Evolutionary conservation across 2,113 vertebrate species (phyloP), one percentile per base, ranked within the genome.

Genomic region (Myrmophylax atrothorax): DNA sequence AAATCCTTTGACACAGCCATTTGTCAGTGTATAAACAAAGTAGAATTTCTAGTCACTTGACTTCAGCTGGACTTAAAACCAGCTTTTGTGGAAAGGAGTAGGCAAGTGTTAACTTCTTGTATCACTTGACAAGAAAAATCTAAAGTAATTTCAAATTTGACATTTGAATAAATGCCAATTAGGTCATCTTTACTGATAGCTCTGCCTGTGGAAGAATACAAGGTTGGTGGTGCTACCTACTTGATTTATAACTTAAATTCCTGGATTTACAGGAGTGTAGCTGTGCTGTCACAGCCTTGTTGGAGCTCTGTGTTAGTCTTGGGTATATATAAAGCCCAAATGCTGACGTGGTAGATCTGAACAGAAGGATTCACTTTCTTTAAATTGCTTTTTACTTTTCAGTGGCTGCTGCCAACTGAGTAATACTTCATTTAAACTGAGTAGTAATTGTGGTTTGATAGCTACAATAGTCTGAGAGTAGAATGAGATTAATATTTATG

Each of bases 21-120:
- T 90, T 97, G 91, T 96, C 91, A 92, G 87, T 60, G 19, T 90
- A 81, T 93, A 96, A 96, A 96, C 94, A 97, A 95, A 94, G 93
- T 28, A 81, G 84, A 77, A 79, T 88, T 92, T 95, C 93, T 87
- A 66, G 86, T 92, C 7, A 4, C 77, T 89, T 89, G 66, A 26
- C 52, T 96, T 90, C 42, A 77, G 29, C 63, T 19, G 44, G 49
- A 18, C 52, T 95, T 91, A 75, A 91, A 91, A 46, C 66, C 50
- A 60, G 81, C 77, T 91, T 91, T 92, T 78, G 74, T 66, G 42
- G 56, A 52, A 78, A 59, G 38, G 37, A 92, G 55, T 64, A 82
- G 29, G 44, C 46, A 81, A 81, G 38, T 73, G 72, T 83, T 95
- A 91, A 63, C 38, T 72, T 89, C 47, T 76, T 92, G 23, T 40